Evolutionary conservation across 2,797 vertebrate species (phyloP).

Genomic region (Picus viridis): DNA sequence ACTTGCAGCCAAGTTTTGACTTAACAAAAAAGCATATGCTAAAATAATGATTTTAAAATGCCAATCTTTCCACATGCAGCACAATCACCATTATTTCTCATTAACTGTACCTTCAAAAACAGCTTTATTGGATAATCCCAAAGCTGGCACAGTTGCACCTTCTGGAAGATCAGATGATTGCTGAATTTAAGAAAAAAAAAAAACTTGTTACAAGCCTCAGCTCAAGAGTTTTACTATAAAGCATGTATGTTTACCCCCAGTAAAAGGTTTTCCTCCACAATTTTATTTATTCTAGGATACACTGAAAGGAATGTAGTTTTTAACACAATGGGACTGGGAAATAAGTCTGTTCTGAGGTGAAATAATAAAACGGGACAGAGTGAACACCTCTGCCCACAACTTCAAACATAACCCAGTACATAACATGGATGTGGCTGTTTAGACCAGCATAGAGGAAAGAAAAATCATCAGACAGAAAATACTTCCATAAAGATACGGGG

Average conservation of each 20-base stretch:
- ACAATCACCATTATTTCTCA: background rate
- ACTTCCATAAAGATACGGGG: background rate
- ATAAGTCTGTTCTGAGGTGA: background rate
- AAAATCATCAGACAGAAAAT: background rate
- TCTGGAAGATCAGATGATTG: slow-evolving; percentile 86
- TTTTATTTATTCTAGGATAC: background rate
- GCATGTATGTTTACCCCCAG: background rate
- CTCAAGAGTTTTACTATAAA: background rate
- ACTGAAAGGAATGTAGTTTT: background rate
- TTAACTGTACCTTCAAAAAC: slow-evolving; percentile 90
- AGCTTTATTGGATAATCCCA: slow-evolving; percentile 98
- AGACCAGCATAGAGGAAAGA: background rate
- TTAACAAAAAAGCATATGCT: background rate
- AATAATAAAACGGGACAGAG: background rate
- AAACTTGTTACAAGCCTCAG: background rate
- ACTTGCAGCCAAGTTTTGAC: background rate
- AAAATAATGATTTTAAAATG: background rate
- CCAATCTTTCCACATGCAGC: background rate
- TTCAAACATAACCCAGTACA: background rate
- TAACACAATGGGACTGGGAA: background rate
- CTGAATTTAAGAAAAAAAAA: slow-evolving; percentile 66
- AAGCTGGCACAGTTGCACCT: slow-evolving; percentile 94
- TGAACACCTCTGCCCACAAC: background rate
- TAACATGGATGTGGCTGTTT: background rate
- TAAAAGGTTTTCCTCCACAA: background rate